Percentiles rank a stretch among this genome's conserved stretches.
phyloP scores from a whole-genome alignment of 2,113 vertebrate species.

The Ramphastos sulfuratus region DNA sequence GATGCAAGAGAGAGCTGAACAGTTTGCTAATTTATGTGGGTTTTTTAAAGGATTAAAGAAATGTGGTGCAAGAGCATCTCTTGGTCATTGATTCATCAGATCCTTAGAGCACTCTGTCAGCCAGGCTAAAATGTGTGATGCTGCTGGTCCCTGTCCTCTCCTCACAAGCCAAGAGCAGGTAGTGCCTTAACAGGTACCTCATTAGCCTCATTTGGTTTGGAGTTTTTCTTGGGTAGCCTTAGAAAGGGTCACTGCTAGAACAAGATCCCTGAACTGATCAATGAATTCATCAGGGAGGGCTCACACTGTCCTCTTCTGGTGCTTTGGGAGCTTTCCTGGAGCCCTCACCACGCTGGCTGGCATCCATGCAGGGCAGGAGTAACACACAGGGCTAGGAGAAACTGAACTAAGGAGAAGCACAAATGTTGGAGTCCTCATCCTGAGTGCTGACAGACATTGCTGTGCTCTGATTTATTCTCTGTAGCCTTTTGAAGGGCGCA shows the following conservation, averaged over 20 bases:
- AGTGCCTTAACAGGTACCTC: not conserved
- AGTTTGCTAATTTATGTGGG: not conserved
- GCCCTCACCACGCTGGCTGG: not conserved
- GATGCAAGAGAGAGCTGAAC: not conserved
- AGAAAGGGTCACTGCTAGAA: not conserved
- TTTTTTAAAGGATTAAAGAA: not conserved
- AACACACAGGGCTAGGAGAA: not conserved
- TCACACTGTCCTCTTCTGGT: not conserved
- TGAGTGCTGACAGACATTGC: constrained; percentile 9
- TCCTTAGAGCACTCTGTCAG: not conserved
- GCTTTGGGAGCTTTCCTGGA: not conserved
- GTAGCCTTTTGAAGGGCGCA: constrained; percentile 24
- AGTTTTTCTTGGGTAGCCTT: not conserved
- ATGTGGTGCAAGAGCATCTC: not conserved
- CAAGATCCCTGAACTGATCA: not conserved
- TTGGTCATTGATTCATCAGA: fast-evolving
- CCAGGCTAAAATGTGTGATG: not conserved
- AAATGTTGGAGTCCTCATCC: not conserved
- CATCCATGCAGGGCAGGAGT: not conserved
- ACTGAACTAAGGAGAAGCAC: not conserved
- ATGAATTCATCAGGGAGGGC: not conserved
- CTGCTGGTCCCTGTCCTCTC: not conserved
- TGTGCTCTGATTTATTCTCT: not conserved
- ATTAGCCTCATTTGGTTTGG: not conserved
- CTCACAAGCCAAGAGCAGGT: not conserved